phyloP scores from a whole-genome alignment of 2,113 vertebrate genomes.

The Amphilophus citrinellus region DNA sequence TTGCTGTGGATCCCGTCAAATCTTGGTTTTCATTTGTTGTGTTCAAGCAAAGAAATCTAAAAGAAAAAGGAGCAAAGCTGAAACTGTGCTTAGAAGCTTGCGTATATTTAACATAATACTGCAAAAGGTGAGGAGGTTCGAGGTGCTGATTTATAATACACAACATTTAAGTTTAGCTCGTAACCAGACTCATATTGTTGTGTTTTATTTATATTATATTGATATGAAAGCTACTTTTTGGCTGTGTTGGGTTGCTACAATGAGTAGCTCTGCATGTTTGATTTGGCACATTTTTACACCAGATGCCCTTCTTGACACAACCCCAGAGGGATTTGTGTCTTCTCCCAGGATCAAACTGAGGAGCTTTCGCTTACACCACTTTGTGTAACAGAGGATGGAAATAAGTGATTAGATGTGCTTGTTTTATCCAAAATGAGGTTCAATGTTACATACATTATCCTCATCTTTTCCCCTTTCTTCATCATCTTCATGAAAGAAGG shows the following conservation, averaged over 20 bases:
- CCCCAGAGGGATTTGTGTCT: too few species aligned
- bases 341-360: too few species aligned
- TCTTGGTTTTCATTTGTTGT: not conserved
- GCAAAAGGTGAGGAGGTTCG: not conserved
- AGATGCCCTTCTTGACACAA: too few species aligned
- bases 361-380: not conserved
- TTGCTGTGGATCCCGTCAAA: not conserved
- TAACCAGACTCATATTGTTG: too few species aligned
- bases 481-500: not conserved
- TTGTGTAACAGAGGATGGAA: not conserved
- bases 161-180: too few species aligned
- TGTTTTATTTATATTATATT: too few species aligned
- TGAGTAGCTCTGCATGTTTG: too few species aligned
- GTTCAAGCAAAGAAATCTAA: not conserved
- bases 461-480: not conserved
- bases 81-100: not conserved
- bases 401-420: not conserved
- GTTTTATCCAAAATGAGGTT: not conserved
- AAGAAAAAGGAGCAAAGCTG: not conserved
- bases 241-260: too few species aligned
- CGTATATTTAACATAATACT: not conserved
- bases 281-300: too few species aligned
- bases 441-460: not conserved
- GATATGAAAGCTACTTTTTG: too few species aligned
- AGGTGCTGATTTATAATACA: too few species aligned